These are phyloP conservation scores for Alcedo atthis DNA, from an alignment of 2,797 vertebrate genomes.

Conservation along the genomic window DNA sequence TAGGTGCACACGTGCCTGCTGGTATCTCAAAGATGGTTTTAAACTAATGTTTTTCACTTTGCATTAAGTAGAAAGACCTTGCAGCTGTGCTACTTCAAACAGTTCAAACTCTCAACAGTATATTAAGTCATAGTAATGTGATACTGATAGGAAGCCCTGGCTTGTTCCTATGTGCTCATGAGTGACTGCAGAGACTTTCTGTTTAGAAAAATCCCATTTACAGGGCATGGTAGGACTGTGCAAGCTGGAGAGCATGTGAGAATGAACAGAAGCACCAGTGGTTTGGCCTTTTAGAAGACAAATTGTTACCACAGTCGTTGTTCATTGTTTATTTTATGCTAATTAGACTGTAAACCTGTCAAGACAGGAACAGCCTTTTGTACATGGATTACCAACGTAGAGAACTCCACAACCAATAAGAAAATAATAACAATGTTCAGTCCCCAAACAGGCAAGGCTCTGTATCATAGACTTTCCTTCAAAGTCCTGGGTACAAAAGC, in stretches of 20 bases:
- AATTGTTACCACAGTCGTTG: background rate
- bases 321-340: background rate
- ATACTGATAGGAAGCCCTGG: background rate
- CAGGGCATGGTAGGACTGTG: background rate
- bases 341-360: background rate
- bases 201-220: background rate
- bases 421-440: background rate
- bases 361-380: background rate
- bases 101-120: background rate
- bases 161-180: background rate
- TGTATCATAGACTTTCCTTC: background rate
- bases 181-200: background rate
- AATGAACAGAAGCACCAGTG: background rate
- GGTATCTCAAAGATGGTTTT: background rate
- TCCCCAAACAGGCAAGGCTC: background rate
- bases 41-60: background rate
- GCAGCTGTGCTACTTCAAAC: background rate
- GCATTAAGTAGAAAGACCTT: background rate
- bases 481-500: background rate
- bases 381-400: background rate
- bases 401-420: accelerated
- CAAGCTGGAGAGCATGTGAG: background rate
- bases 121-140: background rate
- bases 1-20: background rate
- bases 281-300: background rate